Base-by-base conservation (phyloP, 2,797 vertebrate species). In the Gymnothorax reevesii region DNA sequence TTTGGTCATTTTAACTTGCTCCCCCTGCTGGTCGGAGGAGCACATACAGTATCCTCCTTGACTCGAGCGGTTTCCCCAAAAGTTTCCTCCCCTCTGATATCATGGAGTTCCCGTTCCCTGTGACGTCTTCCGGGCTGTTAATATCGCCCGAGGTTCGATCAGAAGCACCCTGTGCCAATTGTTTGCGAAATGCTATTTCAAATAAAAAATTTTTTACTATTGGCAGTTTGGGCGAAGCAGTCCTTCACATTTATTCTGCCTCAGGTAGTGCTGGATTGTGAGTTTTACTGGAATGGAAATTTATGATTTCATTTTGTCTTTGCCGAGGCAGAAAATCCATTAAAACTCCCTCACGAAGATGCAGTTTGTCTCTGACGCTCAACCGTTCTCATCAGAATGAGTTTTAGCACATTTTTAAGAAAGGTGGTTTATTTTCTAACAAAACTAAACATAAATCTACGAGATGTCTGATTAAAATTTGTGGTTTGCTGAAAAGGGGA, bases 381-480 rank as follows among this genome's bases (percentile, higher is more conserved):
- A 73, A 83, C 86, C 64, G 83, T 85, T 69, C 82, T 73, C 27
- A 90, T 89, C 86, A 84, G 79, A 88, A 85, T 89, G 84, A 64
- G 85, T 88, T 90, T 77, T 87, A 84, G 82, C 59, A 85, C 55
- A 42, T 42, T 1, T 42, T 42, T 42, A 42, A 42, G 79, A 80
- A 80, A 89, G 85, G 77, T 20, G 2, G 84, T 49, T 87, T 49
- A 12, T n/a, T 85, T 89, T 69, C 59, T 87, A 73, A 86, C 83
- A 85, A 57, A 69, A 85, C 86, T 83, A 33, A n/a, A 15, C 8
- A n/a, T 86, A 77, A 84, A 69, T 49, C 12, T 85, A 17, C 25
- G 17, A 25, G 59, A 59, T 4, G 6, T 83, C 5, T 60, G 27
- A 82, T 88, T 77, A 88, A 73, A 80, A 80, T 80, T 80, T n/a